phyloP scores from a whole-genome alignment of 2,888 invertebrate species.

The Sturmia bella region DNA sequence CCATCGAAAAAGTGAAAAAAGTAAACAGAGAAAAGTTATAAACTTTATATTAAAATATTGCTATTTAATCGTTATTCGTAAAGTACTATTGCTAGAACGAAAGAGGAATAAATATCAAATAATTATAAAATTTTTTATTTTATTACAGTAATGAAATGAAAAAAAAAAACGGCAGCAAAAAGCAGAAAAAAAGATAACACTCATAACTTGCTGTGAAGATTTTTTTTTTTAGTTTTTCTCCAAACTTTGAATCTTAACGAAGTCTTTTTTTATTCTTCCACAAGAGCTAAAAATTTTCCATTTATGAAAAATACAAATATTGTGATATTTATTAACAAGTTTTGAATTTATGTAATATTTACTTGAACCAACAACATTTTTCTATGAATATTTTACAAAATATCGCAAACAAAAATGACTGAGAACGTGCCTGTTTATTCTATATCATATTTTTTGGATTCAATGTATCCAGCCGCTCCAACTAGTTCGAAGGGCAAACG shows the following conservation, averaged over 20 bases:
- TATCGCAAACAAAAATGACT: conserved; percentile 71
- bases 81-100: conserved; percentile 36
- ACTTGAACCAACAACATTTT: too few species aligned
- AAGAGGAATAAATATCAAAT: conserved; percentile 45
- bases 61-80: conserved; percentile 37
- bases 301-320: conserved; percentile 2
- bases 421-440: conserved; percentile 75
- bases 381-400: neutral
- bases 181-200: conserved; percentile 52
- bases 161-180: conserved; percentile 38
- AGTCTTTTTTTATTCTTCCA: conserved; percentile 34
- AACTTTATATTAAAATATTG: conserved; percentile 21
- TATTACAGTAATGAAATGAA: conserved; percentile 45
- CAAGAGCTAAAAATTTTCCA: conserved; percentile 6
- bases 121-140: conserved; percentile 57
- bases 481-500: conserved; percentile 42
- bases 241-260: conserved; percentile 60
- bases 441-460: conserved; percentile 77
- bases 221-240: conserved; percentile 64
- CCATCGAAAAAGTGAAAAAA: neutral
- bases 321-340: neutral
- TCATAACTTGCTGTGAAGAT: conserved; percentile 25
- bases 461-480: conserved; percentile 67
- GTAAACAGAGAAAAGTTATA: conserved; percentile 21
- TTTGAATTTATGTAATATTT: conserved; percentile 9